A percentile compares a stretch with the other conserved stretches of the same genome.
phyloP scores from a whole-genome alignment of 2,797 vertebrate species.

The Centroberyx gerrardi region DNA sequence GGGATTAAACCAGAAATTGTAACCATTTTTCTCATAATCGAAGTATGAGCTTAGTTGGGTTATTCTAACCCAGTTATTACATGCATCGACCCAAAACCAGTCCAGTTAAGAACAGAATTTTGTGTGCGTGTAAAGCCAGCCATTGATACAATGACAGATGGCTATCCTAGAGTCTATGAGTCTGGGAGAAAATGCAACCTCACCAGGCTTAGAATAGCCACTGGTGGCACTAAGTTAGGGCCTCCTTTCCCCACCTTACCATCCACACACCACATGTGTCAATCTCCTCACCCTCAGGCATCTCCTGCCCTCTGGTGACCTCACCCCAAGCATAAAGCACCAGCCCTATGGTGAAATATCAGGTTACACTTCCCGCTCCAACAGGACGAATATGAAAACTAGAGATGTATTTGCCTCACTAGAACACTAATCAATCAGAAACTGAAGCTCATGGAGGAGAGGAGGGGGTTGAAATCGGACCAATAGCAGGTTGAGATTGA shows the following conservation, averaged over 20 bases:
- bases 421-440: constrained; percentile 75
- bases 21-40: no score
- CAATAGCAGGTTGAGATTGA: constrained; percentile 36
- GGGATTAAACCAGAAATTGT: no score
- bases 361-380: constrained; percentile 46
- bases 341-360: constrained; percentile 50
- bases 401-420: constrained; percentile 39
- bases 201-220: constrained; percentile 67
- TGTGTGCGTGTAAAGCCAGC: constrained; percentile 20
- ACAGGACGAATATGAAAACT: constrained; percentile 57
- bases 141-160: constrained; percentile 57
- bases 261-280: constrained; percentile 61
- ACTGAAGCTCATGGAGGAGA: constrained; percentile 51
- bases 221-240: constrained; percentile 55
- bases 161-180: constrained; percentile 38
- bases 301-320: constrained; percentile 59
- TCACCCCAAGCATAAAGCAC: constrained; percentile 50
- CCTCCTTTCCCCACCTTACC: constrained; percentile 68
- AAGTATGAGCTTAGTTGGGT: no score
- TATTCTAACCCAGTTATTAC: no score
- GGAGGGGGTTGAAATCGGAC: constrained; percentile 14
- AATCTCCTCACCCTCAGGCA: constrained; percentile 56
- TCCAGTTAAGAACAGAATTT: constrained; percentile 27
- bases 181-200: constrained; percentile 51
- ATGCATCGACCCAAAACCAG: constrained; percentile 24